Conservation (phyloP, 2,113 vertebrate genomes). For the Rhinopomastus cyanomelas region DNA sequence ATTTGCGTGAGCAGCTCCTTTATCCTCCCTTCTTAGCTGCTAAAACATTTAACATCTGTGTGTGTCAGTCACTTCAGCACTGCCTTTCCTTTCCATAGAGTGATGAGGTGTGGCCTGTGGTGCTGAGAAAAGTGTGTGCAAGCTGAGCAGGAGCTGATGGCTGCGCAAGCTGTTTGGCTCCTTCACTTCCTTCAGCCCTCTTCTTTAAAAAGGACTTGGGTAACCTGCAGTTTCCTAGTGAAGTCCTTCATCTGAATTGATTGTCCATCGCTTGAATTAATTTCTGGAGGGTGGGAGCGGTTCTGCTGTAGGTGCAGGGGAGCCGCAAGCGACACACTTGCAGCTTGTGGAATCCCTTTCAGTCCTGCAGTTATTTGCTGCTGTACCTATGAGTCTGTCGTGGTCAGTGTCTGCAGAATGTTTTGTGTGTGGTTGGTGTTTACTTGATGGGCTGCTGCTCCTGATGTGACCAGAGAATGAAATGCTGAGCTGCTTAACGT, state of each 20-base stretch:
- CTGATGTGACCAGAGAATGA: neutral
- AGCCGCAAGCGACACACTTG: neutral
- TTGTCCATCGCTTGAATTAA: neutral
- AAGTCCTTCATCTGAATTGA: neutral
- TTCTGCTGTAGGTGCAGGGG: neutral
- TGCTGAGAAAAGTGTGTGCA: neutral
- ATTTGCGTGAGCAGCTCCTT: neutral
- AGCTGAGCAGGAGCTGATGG: neutral
- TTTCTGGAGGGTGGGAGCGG: neutral
- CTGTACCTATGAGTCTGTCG: accelerated
- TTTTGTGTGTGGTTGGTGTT: neutral
- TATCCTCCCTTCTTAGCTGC: neutral
- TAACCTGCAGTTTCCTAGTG: neutral
- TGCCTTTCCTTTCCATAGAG: neutral
- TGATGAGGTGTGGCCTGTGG: neutral
- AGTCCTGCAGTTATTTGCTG: neutral
- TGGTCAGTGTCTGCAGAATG: neutral
- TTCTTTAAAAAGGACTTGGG: neutral
- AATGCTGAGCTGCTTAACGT: neutral
- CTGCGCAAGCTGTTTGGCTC: neutral
- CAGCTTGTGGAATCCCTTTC: neutral
- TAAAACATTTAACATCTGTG: neutral
- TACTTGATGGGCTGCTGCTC: neutral
- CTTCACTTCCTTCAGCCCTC: neutral
- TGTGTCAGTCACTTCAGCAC: neutral